Evolutionary conservation across 2,888 invertebrate genomes (phyloP).

Genomic region (Griposia aprilina): DNA sequence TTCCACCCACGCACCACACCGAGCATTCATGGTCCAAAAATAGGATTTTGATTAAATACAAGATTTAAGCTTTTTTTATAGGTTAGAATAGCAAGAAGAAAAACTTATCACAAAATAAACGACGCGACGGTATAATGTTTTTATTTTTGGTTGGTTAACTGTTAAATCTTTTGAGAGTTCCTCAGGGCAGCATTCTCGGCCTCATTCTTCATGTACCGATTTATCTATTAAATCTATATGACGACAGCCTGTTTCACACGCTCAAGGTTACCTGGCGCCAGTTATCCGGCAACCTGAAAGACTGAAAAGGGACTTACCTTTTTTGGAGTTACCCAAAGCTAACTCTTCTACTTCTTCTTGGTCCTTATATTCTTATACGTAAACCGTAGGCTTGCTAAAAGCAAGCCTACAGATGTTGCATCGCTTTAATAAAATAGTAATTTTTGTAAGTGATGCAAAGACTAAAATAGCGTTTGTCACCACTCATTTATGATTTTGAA

Average conservation of each 20-base stretch:
- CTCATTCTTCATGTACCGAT: neutral
- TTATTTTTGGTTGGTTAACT: neutral
- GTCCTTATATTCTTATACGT: neutral
- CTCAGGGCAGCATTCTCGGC: neutral
- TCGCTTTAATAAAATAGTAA: neutral
- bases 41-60: neutral
- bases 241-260: neutral
- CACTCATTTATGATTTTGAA: neutral
- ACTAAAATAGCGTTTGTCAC: too few relatives aligned
- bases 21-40: neutral
- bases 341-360: neutral
- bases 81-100: neutral
- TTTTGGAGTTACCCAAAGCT: neutral
- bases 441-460: neutral
- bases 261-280: neutral
- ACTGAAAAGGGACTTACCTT: neutral
- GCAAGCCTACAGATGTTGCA: neutral
- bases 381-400: too few relatives aligned
- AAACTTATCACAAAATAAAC: neutral
- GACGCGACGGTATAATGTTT: neutral
- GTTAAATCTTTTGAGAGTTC: slow-evolving; percentile 1
- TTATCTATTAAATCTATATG: too few relatives aligned
- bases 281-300: neutral
- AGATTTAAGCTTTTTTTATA: neutral
- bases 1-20: neutral